Evolutionary conservation across 2,888 invertebrate species (phyloP), one percentile per base, ranked within the genome.

Genomic region (Zhuqinia jingwanae): DNA sequence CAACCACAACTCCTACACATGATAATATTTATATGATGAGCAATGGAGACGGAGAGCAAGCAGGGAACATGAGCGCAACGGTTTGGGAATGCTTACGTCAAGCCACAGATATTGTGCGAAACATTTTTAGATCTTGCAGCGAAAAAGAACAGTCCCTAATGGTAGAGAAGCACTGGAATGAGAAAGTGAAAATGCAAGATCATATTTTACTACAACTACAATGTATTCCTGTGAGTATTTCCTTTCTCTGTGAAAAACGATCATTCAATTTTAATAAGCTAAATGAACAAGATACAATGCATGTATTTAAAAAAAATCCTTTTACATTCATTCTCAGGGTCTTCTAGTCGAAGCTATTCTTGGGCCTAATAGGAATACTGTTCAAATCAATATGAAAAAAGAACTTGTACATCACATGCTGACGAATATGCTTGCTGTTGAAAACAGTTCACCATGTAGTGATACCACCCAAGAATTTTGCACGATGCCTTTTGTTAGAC

Each of bases 281-380:
- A n/a, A n/a, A n/a, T n/a, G n/a, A n/a, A n/a, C n/a, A n/a, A n/a
- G n/a, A n/a, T n/a, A n/a, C n/a, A n/a, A n/a, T n/a, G n/a, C n/a
- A n/a, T n/a, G n/a, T n/a, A n/a, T n/a, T n/a, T n/a, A n/a, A n/a
- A n/a, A n/a, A 53, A 53, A 8, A 15, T 53, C 11, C 15, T 36
- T 36, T 36, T 36, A 36, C 36, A 36, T n/a, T n/a, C 36, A 36
- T 36, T 36, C 36, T 0, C 84, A 92, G 91, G 88, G 90, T 27
- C 77, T 91, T 53, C 85, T 92, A 17, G 79, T 91, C n/a, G 91
- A 92, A 85, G 91, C 91, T 27, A 65, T 91, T 13, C 65, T 91
- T 0, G 90, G 91, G 13, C 88, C 91, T 17, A 53, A 91, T 2
- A 83, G 89, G 20, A 88, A 87, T 36, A 86, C 89, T 45, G 89